Evolutionary conservation across 2,113 vertebrate species (phyloP), one percentile per base, ranked within the genome.

Genomic region (Chascanopsetta lugubris): DNA sequence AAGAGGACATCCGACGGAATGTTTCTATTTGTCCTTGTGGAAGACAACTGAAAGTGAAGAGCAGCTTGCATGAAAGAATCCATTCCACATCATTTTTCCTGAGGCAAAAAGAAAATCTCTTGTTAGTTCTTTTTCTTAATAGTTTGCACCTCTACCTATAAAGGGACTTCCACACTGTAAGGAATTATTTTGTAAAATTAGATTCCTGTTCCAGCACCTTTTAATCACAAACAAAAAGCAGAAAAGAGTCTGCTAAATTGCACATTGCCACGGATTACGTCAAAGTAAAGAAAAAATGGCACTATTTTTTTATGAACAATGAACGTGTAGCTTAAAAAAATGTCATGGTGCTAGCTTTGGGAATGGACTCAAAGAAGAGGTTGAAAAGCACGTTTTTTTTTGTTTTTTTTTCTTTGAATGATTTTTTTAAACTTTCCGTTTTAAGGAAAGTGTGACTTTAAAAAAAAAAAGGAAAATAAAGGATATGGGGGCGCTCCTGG

Each of bases 281-380:
- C 91, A 92, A 92, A 92, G 90, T 92, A 93, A 93, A 93, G 91
- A 91, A 90, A 93, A 91, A 91, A 93, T 88, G 91, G 92, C 92
- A 94, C 92, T 93, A 93, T 93, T 94, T 94, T 94, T 93, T 91
- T 93, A 94, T 89, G 92, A 92, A 94, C 92, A 92, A 92, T 91
- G 88, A 91, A 92, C 90, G 85, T 91, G 89, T 94, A 93, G 92
- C 91, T 93, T 88, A 89, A 91, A 90, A 88, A 89, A 92, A 91
- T 93, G 91, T 90, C 90, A 93, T 92, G 93, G 93, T 93, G 93
- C 93, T 93, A 93, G 91, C 91, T 92, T 92, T 92, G 91, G 88
- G 89, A 91, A 93, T 82, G 88, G 90, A 93, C 91, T 92, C 87
- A 86, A 92, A 91, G 90, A 92, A 89, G 85, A 91, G 90, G 85